Evolutionary conservation across 2,113 vertebrate species (phyloP), one percentile per base, ranked within the genome.

Genomic region (Microcebus lehilahytsara): DNA sequence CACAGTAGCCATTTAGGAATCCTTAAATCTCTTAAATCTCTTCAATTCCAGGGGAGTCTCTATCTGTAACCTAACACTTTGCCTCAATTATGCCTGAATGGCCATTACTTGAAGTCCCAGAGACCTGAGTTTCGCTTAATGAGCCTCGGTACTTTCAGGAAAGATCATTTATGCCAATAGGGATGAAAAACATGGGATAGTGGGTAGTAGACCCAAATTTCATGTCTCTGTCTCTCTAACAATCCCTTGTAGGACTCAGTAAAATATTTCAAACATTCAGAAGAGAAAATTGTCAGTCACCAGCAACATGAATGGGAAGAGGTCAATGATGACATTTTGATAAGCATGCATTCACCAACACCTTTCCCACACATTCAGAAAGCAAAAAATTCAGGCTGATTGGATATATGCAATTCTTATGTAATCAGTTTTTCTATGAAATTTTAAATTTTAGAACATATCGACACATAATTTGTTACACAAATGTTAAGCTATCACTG

Each of bases 361-460:
- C 0, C 16, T 10, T 85, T 81, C 13, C 23, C n/a, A 79, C 71
- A 12, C 5, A 88, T 64, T 56, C 56, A 84, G 53, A 75, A 74
- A 87, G 16, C 51, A 84, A 92, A 67, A 77, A 34, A 32, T 37
- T 79, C 64, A 51, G 40, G 22, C 22, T 19, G 25, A 92, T 40
- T 49, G 25, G 12, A 32, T 79, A 42, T n/a, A 37, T 37, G 22
- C 30, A 93, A 78, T 9, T 78, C 25, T 64, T 79, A 92, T 74
- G 75, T 71, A 86, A 56, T 0, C 19, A 58, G 16, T 32, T 86
- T 91, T 64, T 77, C 16, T 56, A 25, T n/a, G 23, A 91, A 64
- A 69, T 79, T 93, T 79, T 69, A 93, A 72, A 75, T 85, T 90
- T 91, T 74, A 69, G n/a, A 93, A 89, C 42, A 67, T 62, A 85